Evolutionary conservation across 2,888 invertebrate species (phyloP), one percentile per base, ranked within the genome.

Genomic region (Boloria euphrosyne): DNA sequence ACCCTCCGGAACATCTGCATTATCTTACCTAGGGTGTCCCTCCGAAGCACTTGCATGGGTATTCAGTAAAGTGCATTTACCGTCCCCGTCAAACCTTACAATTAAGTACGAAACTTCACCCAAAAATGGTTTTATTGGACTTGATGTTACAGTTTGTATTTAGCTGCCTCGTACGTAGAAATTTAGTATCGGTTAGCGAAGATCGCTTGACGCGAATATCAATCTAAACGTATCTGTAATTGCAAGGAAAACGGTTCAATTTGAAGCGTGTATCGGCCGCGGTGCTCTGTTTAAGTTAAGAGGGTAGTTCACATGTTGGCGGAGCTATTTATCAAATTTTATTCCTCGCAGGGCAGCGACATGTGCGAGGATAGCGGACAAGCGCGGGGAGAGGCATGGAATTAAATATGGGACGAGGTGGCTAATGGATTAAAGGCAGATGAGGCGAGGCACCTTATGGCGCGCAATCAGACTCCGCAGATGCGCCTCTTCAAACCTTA

Each of bases 241-340:
- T 2, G 0, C 4, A 38, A 2, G 14, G 2, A 5, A 63, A 70
- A 80, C 67, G 77, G 75, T 78, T 70, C 60, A 71, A 61, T 76
- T 78, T 85, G 17, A 71, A 27, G 10, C 2, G 31, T 14, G 5
- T 47, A 75, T 72, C 73, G 77, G 75, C 75, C 76, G 72, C 74
- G 75, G 75, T 75, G 83, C 79, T 80, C 84, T 87, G 90, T 87
- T 89, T 88, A 88, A 86, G 88, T 86, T 85, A 85, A 89, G 90
- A 90, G 91, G 91, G 91, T 90, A 90, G 89, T 90, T 90, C 90
- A 82, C 90, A 90, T 91, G 90, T 91, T 86, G 89, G 85, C 89
- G 84, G 81, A 84, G 86, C 90, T 84, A 91, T 91, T 90, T 91
- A 91, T 91, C 91, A 91, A 91, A 91, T 90, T 90, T 89, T 89